Evolutionary conservation across 2,797 vertebrate genomes (phyloP).

Genomic region (Gallinago nigripennis): DNA sequence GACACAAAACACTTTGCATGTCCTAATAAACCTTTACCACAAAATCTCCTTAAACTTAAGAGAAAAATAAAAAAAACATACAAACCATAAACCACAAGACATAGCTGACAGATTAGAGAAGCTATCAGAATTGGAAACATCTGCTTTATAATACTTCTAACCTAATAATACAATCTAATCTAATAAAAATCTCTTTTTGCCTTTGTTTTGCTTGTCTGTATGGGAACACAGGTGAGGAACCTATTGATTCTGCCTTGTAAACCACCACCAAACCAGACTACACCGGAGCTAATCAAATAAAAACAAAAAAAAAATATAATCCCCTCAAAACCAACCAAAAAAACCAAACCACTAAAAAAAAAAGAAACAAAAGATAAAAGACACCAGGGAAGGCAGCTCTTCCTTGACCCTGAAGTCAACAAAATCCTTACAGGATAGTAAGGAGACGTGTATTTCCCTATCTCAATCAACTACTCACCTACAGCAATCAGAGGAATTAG

Average conservation of each 20-base stretch:
- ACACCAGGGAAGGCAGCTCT: not conserved
- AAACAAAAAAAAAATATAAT: not conserved
- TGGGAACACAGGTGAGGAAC: not conserved
- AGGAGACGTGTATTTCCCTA: not conserved
- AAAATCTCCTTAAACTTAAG: not conserved
- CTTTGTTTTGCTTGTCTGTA: not conserved
- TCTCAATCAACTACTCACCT: not conserved
- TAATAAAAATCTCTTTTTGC: not conserved
- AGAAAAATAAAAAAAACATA: not conserved
- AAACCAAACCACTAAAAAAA: not conserved
- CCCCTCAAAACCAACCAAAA: not conserved
- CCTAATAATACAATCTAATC: not conserved
- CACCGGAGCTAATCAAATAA: not conserved
- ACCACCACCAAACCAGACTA: not conserved
- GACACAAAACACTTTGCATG: not conserved
- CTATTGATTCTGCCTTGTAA: not conserved
- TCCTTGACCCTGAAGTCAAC: not conserved
- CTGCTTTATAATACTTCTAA: not conserved
- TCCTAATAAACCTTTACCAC: not conserved
- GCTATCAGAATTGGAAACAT: not conserved
- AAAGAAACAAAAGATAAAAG: not conserved
- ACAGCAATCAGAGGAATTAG: not conserved
- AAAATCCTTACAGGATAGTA: not conserved
- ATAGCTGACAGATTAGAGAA: not conserved
- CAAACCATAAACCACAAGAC: not conserved